Conservation (phyloP, 2,888 invertebrate genomes). For the Andrena trimmerana region DNA sequence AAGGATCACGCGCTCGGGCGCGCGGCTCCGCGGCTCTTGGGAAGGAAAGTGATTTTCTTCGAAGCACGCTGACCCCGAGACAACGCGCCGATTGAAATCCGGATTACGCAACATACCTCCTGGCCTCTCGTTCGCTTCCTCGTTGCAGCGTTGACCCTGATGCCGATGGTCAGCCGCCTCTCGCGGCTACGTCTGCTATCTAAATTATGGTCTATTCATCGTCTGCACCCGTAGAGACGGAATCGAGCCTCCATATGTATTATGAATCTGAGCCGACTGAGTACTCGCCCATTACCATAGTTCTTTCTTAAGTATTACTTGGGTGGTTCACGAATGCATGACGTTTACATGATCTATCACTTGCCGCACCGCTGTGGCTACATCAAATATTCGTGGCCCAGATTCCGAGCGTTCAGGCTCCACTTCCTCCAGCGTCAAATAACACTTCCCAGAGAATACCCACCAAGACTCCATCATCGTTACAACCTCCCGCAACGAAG, state of each 20-base stretch:
- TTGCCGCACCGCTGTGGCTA: too few relatives aligned
- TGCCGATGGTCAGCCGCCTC: slow-evolving; percentile 45
- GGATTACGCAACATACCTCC: slow-evolving; percentile 48
- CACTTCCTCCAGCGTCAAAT: too few relatives aligned
- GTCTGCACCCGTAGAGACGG: slow-evolving; percentile 10
- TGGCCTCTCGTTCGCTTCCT: slow-evolving; percentile 34
- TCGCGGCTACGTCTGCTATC: slow-evolving; percentile 31
- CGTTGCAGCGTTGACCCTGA: slow-evolving; percentile 53
- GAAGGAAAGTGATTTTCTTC: slow-evolving; percentile 73
- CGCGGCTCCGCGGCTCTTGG: slow-evolving; percentile 45
- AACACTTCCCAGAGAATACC: too few relatives aligned
- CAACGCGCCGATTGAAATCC: slow-evolving; percentile 45
- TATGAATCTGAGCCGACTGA: slow-evolving; percentile 8
- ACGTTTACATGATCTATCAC: too few relatives aligned
- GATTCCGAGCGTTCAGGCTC: too few relatives aligned
- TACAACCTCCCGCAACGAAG: too few relatives aligned
- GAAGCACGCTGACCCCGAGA: slow-evolving; percentile 68
- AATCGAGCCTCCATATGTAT: slow-evolving; percentile 31
- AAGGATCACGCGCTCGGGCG: slow-evolving; percentile 53
- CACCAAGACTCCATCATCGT: too few relatives aligned
- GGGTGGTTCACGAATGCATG: neutral
- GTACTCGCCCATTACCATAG: too few relatives aligned
- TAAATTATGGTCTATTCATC: slow-evolving; percentile 56
- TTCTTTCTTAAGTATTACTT: neutral
- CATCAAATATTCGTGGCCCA: too few relatives aligned